Conservation (phyloP, 2,888 invertebrate genomes). For the Gerris lacustris region DNA sequence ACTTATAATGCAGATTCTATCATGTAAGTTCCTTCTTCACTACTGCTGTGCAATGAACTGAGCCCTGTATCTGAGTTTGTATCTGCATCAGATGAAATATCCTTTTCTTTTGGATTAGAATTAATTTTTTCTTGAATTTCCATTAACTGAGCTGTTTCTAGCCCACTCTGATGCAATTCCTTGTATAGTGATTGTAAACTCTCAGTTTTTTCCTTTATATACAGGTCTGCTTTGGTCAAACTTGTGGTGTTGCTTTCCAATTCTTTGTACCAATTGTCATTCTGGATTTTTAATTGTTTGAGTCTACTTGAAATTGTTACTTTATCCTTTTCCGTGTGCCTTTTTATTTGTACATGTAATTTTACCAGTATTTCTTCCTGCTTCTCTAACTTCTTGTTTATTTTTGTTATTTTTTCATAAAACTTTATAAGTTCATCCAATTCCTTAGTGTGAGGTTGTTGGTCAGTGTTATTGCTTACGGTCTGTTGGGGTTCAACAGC, state of each 20-base stretch:
- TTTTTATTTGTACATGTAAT: slow-evolving; percentile 41
- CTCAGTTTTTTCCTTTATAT: slow-evolving; percentile 32
- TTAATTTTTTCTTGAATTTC: slow-evolving; percentile 7
- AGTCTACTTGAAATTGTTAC: slow-evolving; percentile 29
- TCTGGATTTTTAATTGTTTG: slow-evolving; percentile 29
- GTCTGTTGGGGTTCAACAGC: slow-evolving; percentile 19
- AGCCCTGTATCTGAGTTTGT: slow-evolving; percentile 42
- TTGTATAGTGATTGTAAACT: slow-evolving; percentile 30
- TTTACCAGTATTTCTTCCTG: slow-evolving; percentile 61
- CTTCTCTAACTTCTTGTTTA: slow-evolving; percentile 58
- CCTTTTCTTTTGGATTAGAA: not conserved
- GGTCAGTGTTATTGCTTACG: slow-evolving; percentile 39
- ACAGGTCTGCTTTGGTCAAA: slow-evolving; percentile 32
- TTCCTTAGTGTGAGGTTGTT: slow-evolving; percentile 40
- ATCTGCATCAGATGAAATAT: slow-evolving; percentile 34
- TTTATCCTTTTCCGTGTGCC: slow-evolving; percentile 24
- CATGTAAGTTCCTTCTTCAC: slow-evolving; percentile 36
- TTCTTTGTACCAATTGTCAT: slow-evolving; percentile 30
- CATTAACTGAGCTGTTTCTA: slow-evolving; percentile 25
- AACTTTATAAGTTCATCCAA: slow-evolving; percentile 47
- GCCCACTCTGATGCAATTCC: slow-evolving; percentile 33
- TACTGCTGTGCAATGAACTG: slow-evolving; percentile 40
- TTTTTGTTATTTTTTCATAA: slow-evolving; percentile 56
- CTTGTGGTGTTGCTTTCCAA: slow-evolving; percentile 33
- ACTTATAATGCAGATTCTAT: slow-evolving; percentile 37